Percentiles rank a stretch among this genome's conserved stretches.
These are phyloP conservation scores for Syrista parreyssii DNA, from an alignment of 2,888 invertebrate genomes.

Conservation along the genomic window DNA sequence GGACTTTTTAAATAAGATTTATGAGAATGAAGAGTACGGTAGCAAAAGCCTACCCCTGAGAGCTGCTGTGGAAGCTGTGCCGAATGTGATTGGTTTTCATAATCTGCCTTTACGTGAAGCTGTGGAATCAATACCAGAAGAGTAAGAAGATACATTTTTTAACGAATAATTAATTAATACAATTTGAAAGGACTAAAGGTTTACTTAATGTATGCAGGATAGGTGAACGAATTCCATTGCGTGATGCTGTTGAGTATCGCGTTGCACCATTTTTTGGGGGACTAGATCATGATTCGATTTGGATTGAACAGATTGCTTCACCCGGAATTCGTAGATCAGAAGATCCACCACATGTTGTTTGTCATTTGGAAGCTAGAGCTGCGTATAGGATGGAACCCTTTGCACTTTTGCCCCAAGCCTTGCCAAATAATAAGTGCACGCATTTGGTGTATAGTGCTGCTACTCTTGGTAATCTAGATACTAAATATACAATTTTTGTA, in stretches of 20 bases:
- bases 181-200: not conserved
- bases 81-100: constrained; percentile 31
- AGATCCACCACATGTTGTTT: constrained; percentile 68
- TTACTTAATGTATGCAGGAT: constrained; percentile 15
- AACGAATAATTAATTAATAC: not conserved
- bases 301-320: constrained; percentile 59
- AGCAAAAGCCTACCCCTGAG: constrained; percentile 73
- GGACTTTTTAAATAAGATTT: constrained; percentile 23
- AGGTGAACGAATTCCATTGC: constrained; percentile 69
- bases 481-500: not conserved
- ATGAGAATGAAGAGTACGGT: constrained; percentile 55
- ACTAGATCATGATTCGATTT: constrained; percentile 56
- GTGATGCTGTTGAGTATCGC: constrained; percentile 76
- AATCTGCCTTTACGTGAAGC: constrained; percentile 31
- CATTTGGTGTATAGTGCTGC: constrained; percentile 82
- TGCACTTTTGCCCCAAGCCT: constrained; percentile 73
- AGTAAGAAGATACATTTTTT: constrained; percentile 12
- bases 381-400: constrained; percentile 76
- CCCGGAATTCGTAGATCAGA: constrained; percentile 50
- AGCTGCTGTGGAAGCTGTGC: constrained; percentile 76
- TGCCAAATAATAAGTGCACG: constrained; percentile 77
- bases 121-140: constrained; percentile 26
- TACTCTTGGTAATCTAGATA: constrained; percentile 65
- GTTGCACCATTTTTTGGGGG: constrained; percentile 54
- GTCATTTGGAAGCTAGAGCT: constrained; percentile 77